Base-by-base conservation (phyloP, 2,113 vertebrate species). In the Corvus cornix region DNA sequence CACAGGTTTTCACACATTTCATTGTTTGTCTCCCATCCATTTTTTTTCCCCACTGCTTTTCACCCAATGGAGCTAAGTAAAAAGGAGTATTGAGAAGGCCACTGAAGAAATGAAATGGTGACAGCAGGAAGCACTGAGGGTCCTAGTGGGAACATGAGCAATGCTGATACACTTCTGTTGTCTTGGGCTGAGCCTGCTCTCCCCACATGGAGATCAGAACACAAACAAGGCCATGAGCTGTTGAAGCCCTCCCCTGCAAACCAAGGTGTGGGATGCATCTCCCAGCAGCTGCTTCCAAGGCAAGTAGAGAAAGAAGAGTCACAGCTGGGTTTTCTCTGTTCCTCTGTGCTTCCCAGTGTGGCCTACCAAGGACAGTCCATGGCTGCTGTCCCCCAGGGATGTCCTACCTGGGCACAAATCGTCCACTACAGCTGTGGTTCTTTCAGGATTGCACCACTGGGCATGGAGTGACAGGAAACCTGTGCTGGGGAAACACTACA, bases 371-470 rank as follows among this genome's bases (percentile, higher is more conserved):
- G 62, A 15, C 4, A 26, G 10, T 33, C 51, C 52, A 18, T 9
- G 43, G 48, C 75, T 19, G 12, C 37, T 7, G 0, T 14, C n/a
- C 39, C 26, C 67, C 1, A 7, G 39, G 43, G 49, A 13, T 51
- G 35, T 51, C 77, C 72, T 53, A n/a, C 43, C 76, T 91, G 9
- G 6, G 35, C 35, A 63, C 22, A 62, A 56, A 13, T 41, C 3
- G 1, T 39, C 52, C 56, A 56, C 39, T 30, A 6, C 0, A 20
- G 44, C 26, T 2, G 1, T 10, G 20, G 31, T 13, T 56, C 53
- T 58, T 63, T 70, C 33, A 59, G 72, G 64, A 41, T 0, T 62
- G 56, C 17, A 39, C 4, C 55, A 28, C 31, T 20, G 55, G 76
- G 56, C 67, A 31, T 0, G 1, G 35, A 59, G 39, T 31, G 84